These are phyloP conservation scores for Florisuga fusca DNA, from an alignment of 2,797 vertebrate species.

Conservation along the genomic window DNA sequence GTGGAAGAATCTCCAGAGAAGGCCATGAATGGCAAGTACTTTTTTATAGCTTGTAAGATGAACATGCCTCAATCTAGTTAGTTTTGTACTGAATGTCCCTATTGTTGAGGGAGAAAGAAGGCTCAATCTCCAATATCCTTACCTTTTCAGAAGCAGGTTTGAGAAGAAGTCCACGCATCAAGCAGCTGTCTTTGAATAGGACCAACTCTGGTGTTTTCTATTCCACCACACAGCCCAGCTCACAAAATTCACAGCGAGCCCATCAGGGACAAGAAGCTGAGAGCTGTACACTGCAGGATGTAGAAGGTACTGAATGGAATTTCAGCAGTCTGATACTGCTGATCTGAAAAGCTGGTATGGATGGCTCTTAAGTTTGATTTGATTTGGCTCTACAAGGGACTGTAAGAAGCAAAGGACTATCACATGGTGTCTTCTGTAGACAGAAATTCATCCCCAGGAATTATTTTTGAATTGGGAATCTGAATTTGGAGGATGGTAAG, in stretches of 20 bases:
- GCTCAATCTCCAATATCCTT: not conserved
- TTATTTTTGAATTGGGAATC: slow-evolving; percentile 34
- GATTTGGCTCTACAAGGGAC: slow-evolving; percentile 18
- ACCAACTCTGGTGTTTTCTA: slow-evolving; percentile 85
- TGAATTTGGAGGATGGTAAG: not conserved
- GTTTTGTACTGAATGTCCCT: not conserved
- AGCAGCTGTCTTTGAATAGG: slow-evolving; percentile 80
- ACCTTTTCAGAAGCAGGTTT: slow-evolving; percentile 77
- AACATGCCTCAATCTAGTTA: not conserved
- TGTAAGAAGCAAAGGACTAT: slow-evolving; percentile 23
- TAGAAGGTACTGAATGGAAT: slow-evolving; percentile 52
- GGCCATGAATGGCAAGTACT: slow-evolving; percentile 80
- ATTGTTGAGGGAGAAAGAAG: not conserved
- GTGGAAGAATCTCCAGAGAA: slow-evolving; percentile 97
- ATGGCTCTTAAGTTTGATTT: slow-evolving; percentile 17
- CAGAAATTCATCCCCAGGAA: slow-evolving; percentile 20
- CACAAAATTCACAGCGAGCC: slow-evolving; percentile 81
- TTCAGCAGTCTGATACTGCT: not conserved
- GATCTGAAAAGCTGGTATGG: slow-evolving; percentile 27
- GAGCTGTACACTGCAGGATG: slow-evolving; percentile 56
- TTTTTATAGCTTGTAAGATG: accelerated
- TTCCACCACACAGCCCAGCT: slow-evolving; percentile 81
- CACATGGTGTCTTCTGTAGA: not conserved
- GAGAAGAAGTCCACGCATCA: slow-evolving; percentile 92
- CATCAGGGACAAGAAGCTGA: slow-evolving; percentile 71